Evolutionary conservation across 2,113 vertebrate species (phyloP).

Genomic region (Takifugu flavidus): DNA sequence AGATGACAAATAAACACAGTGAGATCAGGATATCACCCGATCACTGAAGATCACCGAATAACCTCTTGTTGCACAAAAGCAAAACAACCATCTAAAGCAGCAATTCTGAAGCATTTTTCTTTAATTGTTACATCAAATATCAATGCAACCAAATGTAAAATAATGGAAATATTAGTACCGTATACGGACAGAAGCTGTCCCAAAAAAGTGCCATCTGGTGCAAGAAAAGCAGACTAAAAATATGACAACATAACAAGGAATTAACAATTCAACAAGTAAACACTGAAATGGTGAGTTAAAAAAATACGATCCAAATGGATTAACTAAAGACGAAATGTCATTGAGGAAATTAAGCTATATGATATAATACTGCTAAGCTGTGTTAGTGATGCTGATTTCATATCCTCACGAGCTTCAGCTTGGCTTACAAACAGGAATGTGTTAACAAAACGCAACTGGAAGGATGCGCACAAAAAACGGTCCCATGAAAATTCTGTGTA

Average conservation of each 20-base stretch:
- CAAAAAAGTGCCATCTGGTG: conserved; percentile 69
- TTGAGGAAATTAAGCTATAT: conserved; percentile 36
- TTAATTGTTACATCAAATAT: conserved; percentile 69
- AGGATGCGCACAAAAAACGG: conserved; percentile 38
- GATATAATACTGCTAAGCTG: conserved; percentile 25
- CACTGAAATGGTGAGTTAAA: conserved; percentile 47
- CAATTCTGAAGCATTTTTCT: conserved; percentile 49
- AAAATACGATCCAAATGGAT: conserved; percentile 38
- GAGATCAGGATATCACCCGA: too few relatives aligned
- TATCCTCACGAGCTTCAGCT: conserved; percentile 31
- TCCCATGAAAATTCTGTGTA: conserved; percentile 56
- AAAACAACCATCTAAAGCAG: not conserved
- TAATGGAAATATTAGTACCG: conserved; percentile 39
- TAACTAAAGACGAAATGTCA: conserved; percentile 19
- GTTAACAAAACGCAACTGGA: conserved; percentile 44
- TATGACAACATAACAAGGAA: conserved; percentile 6
- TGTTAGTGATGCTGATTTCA: conserved; percentile 41
- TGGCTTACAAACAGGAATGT: conserved; percentile 66
- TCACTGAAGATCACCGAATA: not conserved
- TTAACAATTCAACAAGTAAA: conserved; percentile 52
- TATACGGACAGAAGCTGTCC: conserved; percentile 41
- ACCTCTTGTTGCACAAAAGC: not conserved
- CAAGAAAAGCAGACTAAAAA: conserved; percentile 57
- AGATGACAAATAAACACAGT: too few relatives aligned
- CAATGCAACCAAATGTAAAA: conserved; percentile 66